Evolutionary conservation across 1,140 invertebrate species (phyloP).

Genomic region (Megalonaias nervosa): DNA sequence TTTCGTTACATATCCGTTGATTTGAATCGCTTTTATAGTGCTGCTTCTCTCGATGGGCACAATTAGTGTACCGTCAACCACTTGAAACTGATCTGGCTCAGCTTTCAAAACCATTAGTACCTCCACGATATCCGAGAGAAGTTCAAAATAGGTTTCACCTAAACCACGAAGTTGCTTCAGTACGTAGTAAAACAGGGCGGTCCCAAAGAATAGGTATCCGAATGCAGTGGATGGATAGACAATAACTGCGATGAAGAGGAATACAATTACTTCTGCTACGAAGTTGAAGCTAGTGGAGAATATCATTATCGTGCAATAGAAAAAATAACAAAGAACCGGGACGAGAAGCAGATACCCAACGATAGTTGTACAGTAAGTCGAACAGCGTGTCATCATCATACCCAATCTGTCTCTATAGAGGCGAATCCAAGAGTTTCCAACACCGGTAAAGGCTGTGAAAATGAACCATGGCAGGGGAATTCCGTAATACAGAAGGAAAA

Average conservation of each 20-base stretch:
- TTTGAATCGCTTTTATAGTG: conserved; percentile 1
- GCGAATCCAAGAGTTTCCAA: not conserved
- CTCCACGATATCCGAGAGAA: conserved; percentile 14
- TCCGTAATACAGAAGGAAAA: not conserved
- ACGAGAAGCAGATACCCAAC: not conserved
- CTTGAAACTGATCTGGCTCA: not conserved
- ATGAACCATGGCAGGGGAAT: conserved; percentile 10
- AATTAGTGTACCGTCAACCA: conserved; percentile 6
- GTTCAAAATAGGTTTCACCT: conserved; percentile 6
- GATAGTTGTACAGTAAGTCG: not conserved
- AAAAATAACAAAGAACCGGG: not conserved
- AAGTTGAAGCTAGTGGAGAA: conserved; percentile 22
- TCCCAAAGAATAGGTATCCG: conserved; percentile 22
- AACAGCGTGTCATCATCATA: not conserved
- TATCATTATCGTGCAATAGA: conserved; percentile 12
- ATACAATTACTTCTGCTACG: conserved; percentile 10
- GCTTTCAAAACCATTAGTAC: not conserved
- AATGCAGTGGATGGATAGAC: conserved; percentile 22
- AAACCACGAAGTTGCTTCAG: not conserved
- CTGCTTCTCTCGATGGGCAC: conserved; percentile 3
- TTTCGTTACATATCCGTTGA: conserved; percentile 4
- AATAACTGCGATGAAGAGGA: conserved; percentile 23
- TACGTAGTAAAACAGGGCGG: conserved; percentile 20
- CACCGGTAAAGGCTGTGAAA: conserved; percentile 1
- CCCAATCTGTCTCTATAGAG: not conserved